Evolutionary conservation across 1,140 invertebrate genomes (phyloP).

Genomic region (Formica exsecta): DNA sequence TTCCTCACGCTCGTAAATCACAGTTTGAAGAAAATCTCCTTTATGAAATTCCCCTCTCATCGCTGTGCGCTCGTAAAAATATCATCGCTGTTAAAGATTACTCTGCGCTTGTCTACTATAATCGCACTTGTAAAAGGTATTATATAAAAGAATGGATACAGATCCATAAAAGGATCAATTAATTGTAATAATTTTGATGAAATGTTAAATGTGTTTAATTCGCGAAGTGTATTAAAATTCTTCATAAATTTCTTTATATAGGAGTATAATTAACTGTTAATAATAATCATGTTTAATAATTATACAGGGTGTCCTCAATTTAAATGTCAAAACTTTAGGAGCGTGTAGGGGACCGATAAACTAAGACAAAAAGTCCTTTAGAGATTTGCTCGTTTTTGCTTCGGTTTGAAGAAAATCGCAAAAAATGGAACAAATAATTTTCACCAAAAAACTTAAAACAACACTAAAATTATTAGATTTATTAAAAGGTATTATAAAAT

Average conservation of each 20-base stretch:
- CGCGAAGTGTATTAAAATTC: neutral
- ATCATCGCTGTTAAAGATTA: conserved; percentile 5
- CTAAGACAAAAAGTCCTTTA: no score
- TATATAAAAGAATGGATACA: neutral
- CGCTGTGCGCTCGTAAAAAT: neutral
- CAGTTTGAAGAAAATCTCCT: conserved; percentile 38
- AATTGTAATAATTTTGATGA: neutral
- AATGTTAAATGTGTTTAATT: neutral
- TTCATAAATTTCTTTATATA: neutral
- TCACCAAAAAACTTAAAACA: no score
- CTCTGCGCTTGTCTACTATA: neutral
- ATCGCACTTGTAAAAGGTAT: conserved; percentile 1
- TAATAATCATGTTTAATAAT: neutral
- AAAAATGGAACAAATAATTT: no score
- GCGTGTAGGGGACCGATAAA: no score
- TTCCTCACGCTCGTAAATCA: conserved; percentile 61
- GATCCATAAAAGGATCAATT: neutral
- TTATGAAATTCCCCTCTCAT: neutral
- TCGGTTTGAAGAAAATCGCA: no score
- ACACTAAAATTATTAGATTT: no score
- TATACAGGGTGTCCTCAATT: neutral
- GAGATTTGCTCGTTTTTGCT: no score
- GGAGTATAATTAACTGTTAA: neutral
- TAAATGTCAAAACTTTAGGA: no score
- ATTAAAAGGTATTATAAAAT: no score